Conservation (phyloP, 2,797 vertebrate genomes). For the Catharus ustulatus region DNA sequence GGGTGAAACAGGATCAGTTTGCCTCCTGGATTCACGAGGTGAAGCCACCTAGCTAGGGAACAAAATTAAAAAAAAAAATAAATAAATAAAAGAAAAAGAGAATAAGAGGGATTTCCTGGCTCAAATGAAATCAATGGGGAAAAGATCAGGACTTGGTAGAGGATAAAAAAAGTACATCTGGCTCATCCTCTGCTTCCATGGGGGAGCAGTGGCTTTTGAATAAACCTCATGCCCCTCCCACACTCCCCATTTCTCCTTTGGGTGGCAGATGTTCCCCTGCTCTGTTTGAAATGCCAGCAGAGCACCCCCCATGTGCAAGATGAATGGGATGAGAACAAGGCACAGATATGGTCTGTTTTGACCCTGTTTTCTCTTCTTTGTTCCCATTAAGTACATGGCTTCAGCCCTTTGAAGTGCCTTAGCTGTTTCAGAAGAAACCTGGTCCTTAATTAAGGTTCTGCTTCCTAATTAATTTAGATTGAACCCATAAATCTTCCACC, state of each 20-base stretch:
- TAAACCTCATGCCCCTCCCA: not conserved
- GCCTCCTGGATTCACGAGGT: not conserved
- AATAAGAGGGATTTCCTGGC: not conserved
- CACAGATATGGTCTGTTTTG: constrained; percentile 7
- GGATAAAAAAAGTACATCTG: not conserved
- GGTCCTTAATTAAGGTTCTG: constrained; percentile 50
- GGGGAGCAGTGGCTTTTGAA: constrained; percentile 1
- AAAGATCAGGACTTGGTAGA: not conserved
- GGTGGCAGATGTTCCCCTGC: constrained; percentile 47
- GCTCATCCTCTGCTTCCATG: constrained; percentile 32
- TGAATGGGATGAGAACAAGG: constrained; percentile 20
- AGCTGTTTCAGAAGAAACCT: constrained; percentile 28
- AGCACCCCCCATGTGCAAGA: not conserved
- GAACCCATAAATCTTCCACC: constrained; percentile 4
- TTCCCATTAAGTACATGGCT: not conserved
- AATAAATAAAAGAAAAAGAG: not conserved
- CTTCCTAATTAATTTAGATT: constrained; percentile 40
- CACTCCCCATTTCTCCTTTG: not conserved
- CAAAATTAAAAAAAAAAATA: too few species aligned
- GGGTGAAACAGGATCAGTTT: not conserved
- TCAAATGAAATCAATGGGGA: not conserved
- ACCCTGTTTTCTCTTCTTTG: constrained; percentile 38
- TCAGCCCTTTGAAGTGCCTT: constrained; percentile 46
- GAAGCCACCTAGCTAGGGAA: not conserved
- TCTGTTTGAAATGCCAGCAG: constrained; percentile 47